phyloP scores from a whole-genome alignment of 92 coral and sea anemone genomes.

The Epizoanthus ramosus region DNA sequence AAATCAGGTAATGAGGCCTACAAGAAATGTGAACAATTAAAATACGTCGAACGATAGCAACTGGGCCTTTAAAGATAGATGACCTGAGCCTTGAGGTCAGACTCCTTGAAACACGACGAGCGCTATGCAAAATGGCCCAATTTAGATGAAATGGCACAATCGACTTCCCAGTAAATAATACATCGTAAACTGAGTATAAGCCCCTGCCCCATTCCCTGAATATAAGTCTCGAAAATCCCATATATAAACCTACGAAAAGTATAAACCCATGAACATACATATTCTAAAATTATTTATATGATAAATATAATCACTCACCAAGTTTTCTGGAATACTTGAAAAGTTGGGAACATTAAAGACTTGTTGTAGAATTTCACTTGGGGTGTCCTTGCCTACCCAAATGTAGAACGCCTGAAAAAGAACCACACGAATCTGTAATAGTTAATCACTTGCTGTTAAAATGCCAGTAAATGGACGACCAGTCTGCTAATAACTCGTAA shows the following conservation, averaged over 20 bases:
- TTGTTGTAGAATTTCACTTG: constrained; percentile 80
- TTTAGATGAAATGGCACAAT: too few relatives aligned
- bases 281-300: too few relatives aligned
- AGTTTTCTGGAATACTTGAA: constrained; percentile 83
- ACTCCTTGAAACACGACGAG: neutral
- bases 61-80: neutral
- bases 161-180: too few relatives aligned
- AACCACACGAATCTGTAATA: neutral
- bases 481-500: neutral
- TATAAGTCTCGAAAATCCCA: too few relatives aligned
- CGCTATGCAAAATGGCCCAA: neutral
- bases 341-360: constrained; percentile 86
- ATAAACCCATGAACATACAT: too few relatives aligned
- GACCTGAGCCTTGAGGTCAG: neutral
- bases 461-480: neutral
- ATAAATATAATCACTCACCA: constrained; percentile 64
- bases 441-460: neutral
- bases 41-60: neutral
- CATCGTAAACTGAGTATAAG: too few relatives aligned
- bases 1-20: constrained; percentile 91
- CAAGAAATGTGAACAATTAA: neutral
- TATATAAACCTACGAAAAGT: too few relatives aligned
- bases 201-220: too few relatives aligned
- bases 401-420: constrained; percentile 77
- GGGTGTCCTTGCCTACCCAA: constrained; percentile 95